Conservation (phyloP, 2,888 invertebrate species). For the Mythimna vitellina region DNA sequence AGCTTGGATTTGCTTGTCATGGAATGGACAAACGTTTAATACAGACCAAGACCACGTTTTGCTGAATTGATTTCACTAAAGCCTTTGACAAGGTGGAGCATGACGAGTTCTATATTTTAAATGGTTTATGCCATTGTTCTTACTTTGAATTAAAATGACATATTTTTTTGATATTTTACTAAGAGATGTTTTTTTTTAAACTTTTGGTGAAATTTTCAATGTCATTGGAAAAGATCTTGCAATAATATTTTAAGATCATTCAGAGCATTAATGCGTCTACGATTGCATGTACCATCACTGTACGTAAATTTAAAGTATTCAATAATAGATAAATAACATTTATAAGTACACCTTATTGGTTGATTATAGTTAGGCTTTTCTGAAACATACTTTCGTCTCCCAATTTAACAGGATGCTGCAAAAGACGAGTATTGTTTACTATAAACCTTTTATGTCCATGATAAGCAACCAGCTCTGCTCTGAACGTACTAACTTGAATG, state of each 20-base stretch:
- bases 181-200: not conserved
- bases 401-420: too few relatives aligned
- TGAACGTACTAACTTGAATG: not conserved
- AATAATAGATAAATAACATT: too few relatives aligned
- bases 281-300: too few relatives aligned
- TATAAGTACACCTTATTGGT: too few relatives aligned
- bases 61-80: not conserved
- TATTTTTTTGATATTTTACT: not conserved
- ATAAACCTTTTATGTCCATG: not conserved
- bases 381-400: too few relatives aligned
- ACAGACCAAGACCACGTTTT: not conserved
- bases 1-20: constrained; percentile 12
- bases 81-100: not conserved
- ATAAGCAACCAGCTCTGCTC: not conserved
- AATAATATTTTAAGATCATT: too few relatives aligned
- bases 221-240: too few relatives aligned
- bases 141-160: not conserved
- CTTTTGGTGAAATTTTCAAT: too few relatives aligned
- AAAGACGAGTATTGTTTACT: too few relatives aligned
- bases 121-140: not conserved
- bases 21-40: not conserved
- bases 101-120: not conserved
- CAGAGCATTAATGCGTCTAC: too few relatives aligned
- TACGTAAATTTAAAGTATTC: too few relatives aligned
- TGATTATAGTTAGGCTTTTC: too few relatives aligned